Percentiles rank a stretch among this genome's conserved stretches.
phyloP scores from a whole-genome alignment of 1,140 invertebrate species.

The Odontomachus brunneus region DNA sequence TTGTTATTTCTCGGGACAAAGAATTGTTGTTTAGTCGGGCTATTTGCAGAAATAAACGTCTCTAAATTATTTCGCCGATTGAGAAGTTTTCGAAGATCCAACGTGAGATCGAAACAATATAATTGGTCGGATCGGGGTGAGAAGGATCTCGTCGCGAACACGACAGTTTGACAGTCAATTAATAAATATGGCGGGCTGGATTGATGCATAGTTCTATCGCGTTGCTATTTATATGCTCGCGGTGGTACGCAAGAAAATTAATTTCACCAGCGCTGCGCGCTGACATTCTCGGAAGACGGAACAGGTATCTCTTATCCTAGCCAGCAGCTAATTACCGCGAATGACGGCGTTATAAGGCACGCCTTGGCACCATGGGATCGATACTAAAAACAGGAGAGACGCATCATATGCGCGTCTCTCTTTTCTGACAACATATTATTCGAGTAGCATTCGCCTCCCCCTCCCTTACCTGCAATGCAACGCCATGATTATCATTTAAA shows the following conservation, averaged over 20 bases:
- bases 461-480: neutral
- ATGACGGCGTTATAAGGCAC: conserved; percentile 14
- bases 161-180: conserved; percentile 21
- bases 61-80: neutral
- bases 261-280: conserved; percentile 33
- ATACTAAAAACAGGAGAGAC: conserved; percentile 8
- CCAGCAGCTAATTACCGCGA: conserved; percentile 22
- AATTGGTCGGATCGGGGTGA: neutral
- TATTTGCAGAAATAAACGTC: neutral
- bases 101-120: conserved; percentile 4
- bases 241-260: conserved; percentile 39
- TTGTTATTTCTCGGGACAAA: neutral
- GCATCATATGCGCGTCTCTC: conserved; percentile 26
- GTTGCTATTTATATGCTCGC: conserved; percentile 17
- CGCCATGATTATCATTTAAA: conserved; percentile 55
- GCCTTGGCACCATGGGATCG: conserved; percentile 2
- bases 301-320: conserved; percentile 41
- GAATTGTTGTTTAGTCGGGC: neutral
- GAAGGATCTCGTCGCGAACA: neutral
- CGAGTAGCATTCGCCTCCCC: conserved; percentile 22
- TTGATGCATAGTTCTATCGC: conserved; percentile 19
- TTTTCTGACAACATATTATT: conserved; percentile 54
- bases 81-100: neutral
- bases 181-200: conserved; percentile 30
- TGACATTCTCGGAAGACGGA: conserved; percentile 48